Conservation (phyloP, 37 sponge, comb jelly and placozoan genomes). For the Beroe ovata region DNA sequence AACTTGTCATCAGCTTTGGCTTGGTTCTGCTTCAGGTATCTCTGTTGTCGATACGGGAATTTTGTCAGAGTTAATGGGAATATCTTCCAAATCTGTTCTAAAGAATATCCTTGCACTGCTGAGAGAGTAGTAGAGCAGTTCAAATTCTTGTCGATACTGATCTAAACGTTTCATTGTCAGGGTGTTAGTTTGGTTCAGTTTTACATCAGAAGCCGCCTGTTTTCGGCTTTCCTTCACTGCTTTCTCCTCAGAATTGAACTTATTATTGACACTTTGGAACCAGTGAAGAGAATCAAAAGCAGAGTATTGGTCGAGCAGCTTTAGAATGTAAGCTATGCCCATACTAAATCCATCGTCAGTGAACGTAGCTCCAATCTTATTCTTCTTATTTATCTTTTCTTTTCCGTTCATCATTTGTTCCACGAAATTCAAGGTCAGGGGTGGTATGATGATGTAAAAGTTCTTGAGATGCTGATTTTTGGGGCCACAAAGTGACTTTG, state of each 20-base stretch:
- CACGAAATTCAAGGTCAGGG: constrained; percentile 92
- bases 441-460: constrained; percentile 95
- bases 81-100: constrained; percentile 78
- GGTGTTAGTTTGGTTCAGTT: constrained; percentile 87
- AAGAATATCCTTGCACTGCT: constrained; percentile 97
- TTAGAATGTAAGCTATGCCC: constrained; percentile 97
- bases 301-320: constrained; percentile 94
- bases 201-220: constrained; percentile 75
- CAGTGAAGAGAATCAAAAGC: constrained; percentile 98
- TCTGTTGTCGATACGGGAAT: neutral
- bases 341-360: constrained; percentile 99
- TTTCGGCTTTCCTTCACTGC: constrained; percentile 67
- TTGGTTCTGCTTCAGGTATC: neutral
- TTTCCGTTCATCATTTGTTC: constrained; percentile 94
- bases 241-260: constrained; percentile 76
- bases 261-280: constrained; percentile 83
- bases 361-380: constrained; percentile 94
- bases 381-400: constrained; percentile 95
- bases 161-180: constrained; percentile 88
- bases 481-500: constrained; percentile 78
- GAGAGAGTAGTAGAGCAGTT: constrained; percentile 87
- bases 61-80: neutral
- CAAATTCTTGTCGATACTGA: constrained; percentile 83
- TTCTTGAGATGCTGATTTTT: constrained; percentile 93
- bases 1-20: neutral